phyloP scores from a whole-genome alignment of 1,140 invertebrate species.

The Apis dorsata region DNA sequence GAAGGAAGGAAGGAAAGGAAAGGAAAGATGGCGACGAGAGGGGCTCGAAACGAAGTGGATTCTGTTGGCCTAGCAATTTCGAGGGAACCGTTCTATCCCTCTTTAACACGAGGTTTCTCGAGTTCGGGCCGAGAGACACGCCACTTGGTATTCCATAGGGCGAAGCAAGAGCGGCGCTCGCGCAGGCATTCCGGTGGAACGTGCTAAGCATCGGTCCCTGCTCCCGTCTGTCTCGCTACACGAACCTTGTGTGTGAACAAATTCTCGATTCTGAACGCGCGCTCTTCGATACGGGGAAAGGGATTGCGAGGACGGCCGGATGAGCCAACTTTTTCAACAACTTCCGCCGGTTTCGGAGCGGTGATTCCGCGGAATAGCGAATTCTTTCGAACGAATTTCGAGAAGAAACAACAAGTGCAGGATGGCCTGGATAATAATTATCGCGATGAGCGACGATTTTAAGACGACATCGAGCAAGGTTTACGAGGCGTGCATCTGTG shows the following conservation, averaged over 20 bases:
- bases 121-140: neutral
- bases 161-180: constrained; percentile 49
- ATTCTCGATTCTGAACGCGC: constrained; percentile 63
- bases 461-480: constrained; percentile 3
- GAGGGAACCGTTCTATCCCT: neutral
- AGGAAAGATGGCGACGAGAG: neutral
- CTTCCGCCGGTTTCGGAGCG: constrained; percentile 22
- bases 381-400: neutral
- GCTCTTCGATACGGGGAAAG: constrained; percentile 20
- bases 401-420: neutral
- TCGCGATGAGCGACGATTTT: constrained; percentile 8
- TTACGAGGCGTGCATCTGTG: constrained; percentile 23
- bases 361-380: neutral
- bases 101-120: constrained; percentile 2
- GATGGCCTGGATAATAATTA: neutral
- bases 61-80: constrained; percentile 12
- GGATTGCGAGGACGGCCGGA: constrained; percentile 38
- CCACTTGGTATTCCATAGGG: constrained; percentile 61
- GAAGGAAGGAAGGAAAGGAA: neutral
- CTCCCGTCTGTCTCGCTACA: neutral
- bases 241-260: constrained; percentile 50
- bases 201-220: constrained; percentile 53
- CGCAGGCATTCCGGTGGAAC: constrained; percentile 66
- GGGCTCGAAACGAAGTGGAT: neutral
- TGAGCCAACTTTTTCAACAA: constrained; percentile 38